Base-by-base conservation (phyloP, 1,140 invertebrate species). In the Bombus consobrinus region DNA sequence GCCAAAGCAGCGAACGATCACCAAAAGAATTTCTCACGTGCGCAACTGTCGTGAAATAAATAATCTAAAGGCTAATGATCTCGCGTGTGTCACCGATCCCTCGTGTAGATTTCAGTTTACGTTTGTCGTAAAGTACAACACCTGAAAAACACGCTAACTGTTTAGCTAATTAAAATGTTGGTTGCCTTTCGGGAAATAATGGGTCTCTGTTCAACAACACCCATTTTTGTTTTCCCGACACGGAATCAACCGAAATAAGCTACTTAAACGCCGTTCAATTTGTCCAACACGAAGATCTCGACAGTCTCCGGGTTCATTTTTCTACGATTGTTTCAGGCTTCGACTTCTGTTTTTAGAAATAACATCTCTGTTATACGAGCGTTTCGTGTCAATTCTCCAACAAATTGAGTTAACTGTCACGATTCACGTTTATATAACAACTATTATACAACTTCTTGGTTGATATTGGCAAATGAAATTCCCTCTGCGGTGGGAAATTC, bases 1-100 rank as follows among this genome's bases (percentile, higher is more conserved):
- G 81, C 81, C 81, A 83, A 83, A 34, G 8, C 18, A 12, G 13
- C n/a, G 12, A 37, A 39, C 66, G 43, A 37, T 6, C 15, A 25
- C 22, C 25, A n/a, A 22, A 83, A 75, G 28, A 1, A 47, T 15
- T 25, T n/a, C 34, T 53, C 43, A 9, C 71, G 47, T 41, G 81
- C 8, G n/a, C 47, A 34, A 15, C 64, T 76, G 62, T 83, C 72
- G 73, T 22, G n/a, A 64, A 83, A 71, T 83, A 83, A 83, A 83
- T 83, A 83, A 83, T 83, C 53, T n/a, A 22, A 10, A 22, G 72
- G 37, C 64, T 66, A 83, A 74, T 64, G 81, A 57, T 75, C 81
- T 34, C 53, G 37, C 15, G 39, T 3, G 13, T 64, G 77, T 83
- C 81, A 83, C 28, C 74, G 81, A 69, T 78, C 64, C 1, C 34